Percentiles rank a stretch among this genome's conserved stretches.
Evolutionary conservation across 2,113 vertebrate species (phyloP).

Genomic region (Poecile atricapillus): DNA sequence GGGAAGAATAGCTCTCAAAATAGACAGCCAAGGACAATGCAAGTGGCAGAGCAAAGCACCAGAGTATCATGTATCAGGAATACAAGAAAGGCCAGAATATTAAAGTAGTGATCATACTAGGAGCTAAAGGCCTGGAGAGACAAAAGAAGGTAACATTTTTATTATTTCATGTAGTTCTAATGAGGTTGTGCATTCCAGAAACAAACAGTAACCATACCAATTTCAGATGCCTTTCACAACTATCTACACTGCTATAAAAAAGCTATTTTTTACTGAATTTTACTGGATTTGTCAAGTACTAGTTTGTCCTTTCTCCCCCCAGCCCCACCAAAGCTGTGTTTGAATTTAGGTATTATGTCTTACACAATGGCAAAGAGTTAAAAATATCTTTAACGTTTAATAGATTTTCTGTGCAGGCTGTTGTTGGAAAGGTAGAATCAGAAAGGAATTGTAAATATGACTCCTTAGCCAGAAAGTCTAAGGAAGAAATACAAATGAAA

Average conservation of each 20-base stretch:
- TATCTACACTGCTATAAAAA: neutral
- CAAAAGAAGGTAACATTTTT: neutral
- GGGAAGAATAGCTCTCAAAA: neutral
- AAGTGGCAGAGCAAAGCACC: slow-evolving; percentile 28
- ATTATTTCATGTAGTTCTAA: neutral
- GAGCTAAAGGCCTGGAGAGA: neutral
- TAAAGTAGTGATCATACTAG: neutral
- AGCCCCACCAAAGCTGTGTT: accelerated
- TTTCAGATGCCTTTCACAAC: neutral
- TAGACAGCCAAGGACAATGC: neutral
- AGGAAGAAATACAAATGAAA: no score
- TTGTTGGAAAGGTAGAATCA: no score
- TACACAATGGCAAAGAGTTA: neutral
- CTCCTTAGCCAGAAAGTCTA: no score
- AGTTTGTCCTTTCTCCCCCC: neutral
- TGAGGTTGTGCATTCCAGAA: neutral
- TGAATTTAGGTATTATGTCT: neutral
- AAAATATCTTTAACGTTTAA: neutral
- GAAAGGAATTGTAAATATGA: no score
- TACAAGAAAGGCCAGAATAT: neutral
- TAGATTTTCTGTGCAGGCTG: neutral
- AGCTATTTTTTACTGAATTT: neutral
- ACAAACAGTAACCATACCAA: neutral
- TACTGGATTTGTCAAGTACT: neutral
- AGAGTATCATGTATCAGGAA: neutral